These are phyloP conservation scores for Ostrea edulis DNA, from an alignment of 1,140 invertebrate species.

Conservation along the genomic window DNA sequence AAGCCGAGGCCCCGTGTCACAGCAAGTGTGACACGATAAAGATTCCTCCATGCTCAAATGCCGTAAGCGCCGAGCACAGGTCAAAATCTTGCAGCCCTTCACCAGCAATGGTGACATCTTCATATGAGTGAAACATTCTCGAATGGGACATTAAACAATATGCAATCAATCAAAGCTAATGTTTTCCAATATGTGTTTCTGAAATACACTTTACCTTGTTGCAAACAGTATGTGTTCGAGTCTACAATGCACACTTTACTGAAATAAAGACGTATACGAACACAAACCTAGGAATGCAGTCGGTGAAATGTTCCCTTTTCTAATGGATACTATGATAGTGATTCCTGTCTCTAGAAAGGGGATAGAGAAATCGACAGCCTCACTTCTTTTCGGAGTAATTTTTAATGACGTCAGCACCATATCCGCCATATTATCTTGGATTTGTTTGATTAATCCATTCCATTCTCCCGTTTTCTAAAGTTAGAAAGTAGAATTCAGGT, in stretches of 20 bases:
- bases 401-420: conserved; percentile 98
- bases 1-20: too few species aligned
- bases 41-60: too few species aligned
- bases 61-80: too few species aligned
- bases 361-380: conserved; percentile 95
- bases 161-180: neutral
- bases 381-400: conserved; percentile 96
- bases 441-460: conserved; percentile 96
- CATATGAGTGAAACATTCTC: too few species aligned
- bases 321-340: conserved; percentile 96
- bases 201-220: neutral
- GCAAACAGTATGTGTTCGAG: neutral
- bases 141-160: too few species aligned
- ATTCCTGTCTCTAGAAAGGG: conserved; percentile 99
- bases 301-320: conserved; percentile 98
- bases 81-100: too few species aligned
- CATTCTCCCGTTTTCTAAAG: conserved; percentile 83
- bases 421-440: conserved; percentile 94
- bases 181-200: neutral
- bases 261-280: neutral
- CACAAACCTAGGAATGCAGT: conserved; percentile 94
- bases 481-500: neutral
- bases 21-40: too few species aligned
- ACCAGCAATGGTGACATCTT: too few species aligned
- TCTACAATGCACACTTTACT: neutral